A percentile compares a stretch with the other conserved stretches of the same genome.
These are phyloP conservation scores for Melanogrammus aeglefinus DNA, from an alignment of 2,797 vertebrate genomes.

Conservation along the genomic window DNA sequence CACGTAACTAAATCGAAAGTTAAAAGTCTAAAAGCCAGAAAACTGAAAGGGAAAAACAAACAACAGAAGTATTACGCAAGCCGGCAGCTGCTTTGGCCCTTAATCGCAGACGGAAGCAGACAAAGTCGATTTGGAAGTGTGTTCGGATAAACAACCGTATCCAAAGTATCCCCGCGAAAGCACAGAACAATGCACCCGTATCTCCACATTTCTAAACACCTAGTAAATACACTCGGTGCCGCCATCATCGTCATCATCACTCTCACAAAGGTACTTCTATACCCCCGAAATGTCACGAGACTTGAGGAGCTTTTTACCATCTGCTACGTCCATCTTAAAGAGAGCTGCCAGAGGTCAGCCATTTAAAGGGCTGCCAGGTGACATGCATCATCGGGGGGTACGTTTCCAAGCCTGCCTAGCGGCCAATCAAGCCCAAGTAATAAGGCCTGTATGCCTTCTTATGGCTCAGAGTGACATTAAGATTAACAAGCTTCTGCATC, in stretches of 20 bases:
- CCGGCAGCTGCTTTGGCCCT: background rate
- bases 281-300: background rate
- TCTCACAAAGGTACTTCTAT: background rate
- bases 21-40: background rate
- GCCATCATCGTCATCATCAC: background rate
- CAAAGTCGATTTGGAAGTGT: conserved; percentile 3
- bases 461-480: conserved; percentile 65
- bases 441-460: conserved; percentile 56
- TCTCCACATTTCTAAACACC: background rate
- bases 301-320: conserved; percentile 30
- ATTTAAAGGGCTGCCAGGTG: conserved; percentile 48
- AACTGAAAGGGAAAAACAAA: background rate
- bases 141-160: conserved; percentile 22
- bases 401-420: conserved; percentile 57
- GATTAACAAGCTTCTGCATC: conserved; percentile 68
- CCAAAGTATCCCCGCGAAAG: background rate
- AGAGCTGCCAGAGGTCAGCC: conserved; percentile 42
- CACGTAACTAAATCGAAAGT: background rate
- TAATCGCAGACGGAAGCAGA: background rate
- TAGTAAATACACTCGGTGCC: background rate
- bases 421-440: conserved; percentile 70
- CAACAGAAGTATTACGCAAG: background rate
- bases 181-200: background rate
- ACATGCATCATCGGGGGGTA: conserved; percentile 59
- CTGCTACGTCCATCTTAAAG: conserved; percentile 33